Evolutionary conservation across 2,888 invertebrate species (phyloP).

Genomic region (Nomada flava): DNA sequence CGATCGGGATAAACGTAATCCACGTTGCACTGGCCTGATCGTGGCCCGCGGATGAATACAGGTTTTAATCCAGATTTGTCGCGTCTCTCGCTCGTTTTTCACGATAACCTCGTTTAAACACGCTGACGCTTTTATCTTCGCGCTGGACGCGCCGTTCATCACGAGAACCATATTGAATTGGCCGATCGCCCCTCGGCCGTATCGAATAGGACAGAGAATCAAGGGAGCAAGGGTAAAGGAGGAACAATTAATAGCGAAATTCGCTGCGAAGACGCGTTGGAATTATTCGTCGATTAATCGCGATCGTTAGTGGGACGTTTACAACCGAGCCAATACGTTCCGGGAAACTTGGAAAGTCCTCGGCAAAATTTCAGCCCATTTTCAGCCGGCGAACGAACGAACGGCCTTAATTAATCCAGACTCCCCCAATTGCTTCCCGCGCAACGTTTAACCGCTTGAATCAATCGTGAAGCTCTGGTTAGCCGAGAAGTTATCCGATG

Average conservation of each 20-base stretch:
- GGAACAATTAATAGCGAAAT: slow-evolving; percentile 57
- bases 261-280: slow-evolving; percentile 46
- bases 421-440: slow-evolving; percentile 33
- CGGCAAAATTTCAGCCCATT: slow-evolving; percentile 48
- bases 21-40: slow-evolving; percentile 20
- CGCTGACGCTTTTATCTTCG: slow-evolving; percentile 56
- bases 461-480: slow-evolving; percentile 35
- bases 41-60: slow-evolving; percentile 19
- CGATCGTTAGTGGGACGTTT: slow-evolving; percentile 52
- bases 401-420: slow-evolving; percentile 52
- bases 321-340: slow-evolving; percentile 44
- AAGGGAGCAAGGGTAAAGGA: slow-evolving; percentile 19
- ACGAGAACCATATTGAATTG: slow-evolving; percentile 61
- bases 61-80: slow-evolving; percentile 52
- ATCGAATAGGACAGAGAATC: slow-evolving; percentile 36
- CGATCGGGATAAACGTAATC: slow-evolving; percentile 29
- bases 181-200: slow-evolving; percentile 46
- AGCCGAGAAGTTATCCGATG: slow-evolving; percentile 16
- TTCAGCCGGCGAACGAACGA: slow-evolving; percentile 35
- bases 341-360: slow-evolving; percentile 52
- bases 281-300: slow-evolving; percentile 65
- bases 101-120: slow-evolving; percentile 8
- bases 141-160: slow-evolving; percentile 67
- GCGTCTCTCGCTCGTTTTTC: slow-evolving; percentile 31
- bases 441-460: slow-evolving; percentile 50